Conservation (phyloP, 2,797 vertebrate genomes). For the Perdix hodgsoniae region DNA sequence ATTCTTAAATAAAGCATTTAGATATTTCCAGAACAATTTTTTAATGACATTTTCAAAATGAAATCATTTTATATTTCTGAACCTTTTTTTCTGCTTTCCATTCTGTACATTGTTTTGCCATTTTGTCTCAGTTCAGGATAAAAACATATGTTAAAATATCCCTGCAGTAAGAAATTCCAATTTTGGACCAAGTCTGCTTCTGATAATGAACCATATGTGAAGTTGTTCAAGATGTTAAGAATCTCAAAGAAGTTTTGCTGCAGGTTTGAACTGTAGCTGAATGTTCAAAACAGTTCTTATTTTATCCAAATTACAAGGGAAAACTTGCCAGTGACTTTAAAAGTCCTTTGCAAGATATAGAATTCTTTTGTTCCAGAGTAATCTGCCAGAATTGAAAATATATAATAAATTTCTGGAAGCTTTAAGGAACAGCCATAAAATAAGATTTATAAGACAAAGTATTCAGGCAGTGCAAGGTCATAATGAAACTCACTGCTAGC, state of each 20-base stretch:
- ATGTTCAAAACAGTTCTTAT: background rate
- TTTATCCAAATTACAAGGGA: constrained; percentile 6
- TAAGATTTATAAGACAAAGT: constrained; percentile 16
- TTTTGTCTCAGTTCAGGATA: constrained; percentile 9
- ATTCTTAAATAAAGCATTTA: background rate
- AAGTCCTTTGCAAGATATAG: background rate
- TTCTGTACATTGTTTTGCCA: background rate
- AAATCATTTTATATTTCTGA: constrained; percentile 44
- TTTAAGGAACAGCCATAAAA: constrained; percentile 12
- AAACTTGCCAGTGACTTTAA: constrained; percentile 5
- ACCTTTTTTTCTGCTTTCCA: background rate
- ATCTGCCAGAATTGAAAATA: constrained; percentile 21
- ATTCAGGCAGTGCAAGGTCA: background rate
- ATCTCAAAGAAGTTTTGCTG: background rate
- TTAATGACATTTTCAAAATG: constrained; percentile 1
- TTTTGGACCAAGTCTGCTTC: constrained; percentile 17
- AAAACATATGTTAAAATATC: constrained; percentile 7
- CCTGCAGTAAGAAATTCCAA: background rate
- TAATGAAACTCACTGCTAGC: background rate
- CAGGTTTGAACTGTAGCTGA: constrained; percentile 1
- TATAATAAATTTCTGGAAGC: background rate
- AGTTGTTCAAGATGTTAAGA: constrained; percentile 36
- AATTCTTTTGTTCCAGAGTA: background rate
- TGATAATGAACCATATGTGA: background rate
- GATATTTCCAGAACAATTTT: background rate